Evolutionary conservation across 2,113 vertebrate genomes (phyloP).

Genomic region (Eleginops maclovinus): DNA sequence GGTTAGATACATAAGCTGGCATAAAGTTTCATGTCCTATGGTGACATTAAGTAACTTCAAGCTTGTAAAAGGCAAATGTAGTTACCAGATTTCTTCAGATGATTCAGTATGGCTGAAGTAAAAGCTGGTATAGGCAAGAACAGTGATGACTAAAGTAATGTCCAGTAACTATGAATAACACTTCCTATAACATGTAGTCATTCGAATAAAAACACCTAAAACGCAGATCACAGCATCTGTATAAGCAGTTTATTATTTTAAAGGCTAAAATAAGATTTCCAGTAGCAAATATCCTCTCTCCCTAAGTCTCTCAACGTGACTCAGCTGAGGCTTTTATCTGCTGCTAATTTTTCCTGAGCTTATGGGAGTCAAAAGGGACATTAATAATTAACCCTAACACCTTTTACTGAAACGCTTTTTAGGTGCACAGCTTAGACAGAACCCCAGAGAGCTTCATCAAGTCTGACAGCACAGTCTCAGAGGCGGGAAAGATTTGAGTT

Average conservation of each 20-base stretch:
- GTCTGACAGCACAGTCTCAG: slow-evolving; percentile 6
- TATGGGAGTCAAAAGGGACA: slow-evolving; percentile 44
- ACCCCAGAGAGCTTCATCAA: slow-evolving; percentile 18
- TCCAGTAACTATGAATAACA: slow-evolving; percentile 49
- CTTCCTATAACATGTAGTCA: slow-evolving; percentile 13
- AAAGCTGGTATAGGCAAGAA: too few species aligned
- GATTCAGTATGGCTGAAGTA: slow-evolving; percentile 25
- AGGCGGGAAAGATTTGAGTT: not conserved
- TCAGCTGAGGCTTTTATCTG: slow-evolving; percentile 60
- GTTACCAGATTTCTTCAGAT: slow-evolving; percentile 13
- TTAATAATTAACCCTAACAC: slow-evolving; percentile 71
- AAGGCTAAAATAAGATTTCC: slow-evolving; percentile 19
- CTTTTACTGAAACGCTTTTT: slow-evolving; percentile 46
- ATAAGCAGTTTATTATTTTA: slow-evolving; percentile 6
- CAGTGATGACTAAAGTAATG: slow-evolving; percentile 38
- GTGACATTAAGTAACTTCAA: not conserved
- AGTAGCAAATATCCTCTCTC: slow-evolving; percentile 8
- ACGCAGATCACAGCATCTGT: not conserved
- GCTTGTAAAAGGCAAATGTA: slow-evolving; percentile 25
- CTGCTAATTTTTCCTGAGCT: slow-evolving; percentile 36
- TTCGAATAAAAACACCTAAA: not conserved
- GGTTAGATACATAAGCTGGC: not conserved
- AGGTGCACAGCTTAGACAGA: slow-evolving; percentile 24
- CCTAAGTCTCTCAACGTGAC: slow-evolving; percentile 36
- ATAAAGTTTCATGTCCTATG: not conserved